These are phyloP conservation scores for Tinea pellionella DNA, from an alignment of 2,888 invertebrate genomes.

Conservation along the genomic window DNA sequence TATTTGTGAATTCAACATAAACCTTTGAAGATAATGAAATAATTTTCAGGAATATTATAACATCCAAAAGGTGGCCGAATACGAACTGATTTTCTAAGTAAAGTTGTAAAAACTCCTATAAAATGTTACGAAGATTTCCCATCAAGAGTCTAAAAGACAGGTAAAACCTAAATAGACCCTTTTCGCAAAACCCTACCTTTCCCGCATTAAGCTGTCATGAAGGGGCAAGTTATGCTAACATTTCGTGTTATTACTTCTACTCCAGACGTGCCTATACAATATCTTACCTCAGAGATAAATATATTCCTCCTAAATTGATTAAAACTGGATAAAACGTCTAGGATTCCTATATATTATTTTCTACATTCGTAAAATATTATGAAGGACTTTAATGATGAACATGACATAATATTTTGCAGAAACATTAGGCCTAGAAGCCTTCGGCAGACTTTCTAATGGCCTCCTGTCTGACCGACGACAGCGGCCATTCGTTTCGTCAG, in stretches of 20 bases:
- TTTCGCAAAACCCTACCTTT: conserved; percentile 20
- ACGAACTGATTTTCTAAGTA: not conserved
- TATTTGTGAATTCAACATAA: too few species aligned
- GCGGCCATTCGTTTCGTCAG: conserved; percentile 5
- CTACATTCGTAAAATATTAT: too few species aligned
- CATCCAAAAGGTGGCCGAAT: not conserved
- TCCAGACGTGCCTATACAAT: conserved; percentile 13
- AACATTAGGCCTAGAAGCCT: not conserved
- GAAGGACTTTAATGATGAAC: too few species aligned
- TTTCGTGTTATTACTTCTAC: conserved; percentile 34
- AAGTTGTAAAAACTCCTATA: not conserved
- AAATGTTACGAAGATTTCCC: not conserved
- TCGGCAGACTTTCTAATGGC: conserved; percentile 8
- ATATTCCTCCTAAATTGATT: too few species aligned
- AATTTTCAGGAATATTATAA: too few species aligned
- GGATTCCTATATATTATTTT: too few species aligned
- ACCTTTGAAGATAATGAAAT: too few species aligned
- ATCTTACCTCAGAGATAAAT: not conserved
- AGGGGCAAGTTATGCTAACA: conserved; percentile 36
- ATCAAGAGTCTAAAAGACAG: not conserved
- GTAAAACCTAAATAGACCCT: conserved; percentile 4
- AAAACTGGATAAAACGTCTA: too few species aligned
- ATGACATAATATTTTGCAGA: not conserved
- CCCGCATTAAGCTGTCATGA: conserved; percentile 36
- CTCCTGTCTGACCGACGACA: conserved; percentile 2